Base-by-base conservation (phyloP, 2,797 vertebrate species). In the Coracias cyanogaster region DNA sequence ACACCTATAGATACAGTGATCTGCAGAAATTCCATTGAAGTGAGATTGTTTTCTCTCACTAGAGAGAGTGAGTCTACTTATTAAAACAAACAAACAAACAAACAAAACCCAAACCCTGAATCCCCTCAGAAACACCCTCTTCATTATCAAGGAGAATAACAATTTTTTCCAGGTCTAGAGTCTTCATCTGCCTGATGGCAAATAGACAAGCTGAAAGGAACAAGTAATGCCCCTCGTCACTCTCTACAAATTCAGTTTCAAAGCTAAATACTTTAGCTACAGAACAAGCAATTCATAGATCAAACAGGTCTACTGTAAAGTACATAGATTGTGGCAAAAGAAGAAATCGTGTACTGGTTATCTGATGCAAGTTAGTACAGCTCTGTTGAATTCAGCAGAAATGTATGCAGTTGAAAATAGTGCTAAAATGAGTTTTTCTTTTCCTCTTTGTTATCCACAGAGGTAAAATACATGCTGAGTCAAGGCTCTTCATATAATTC, bases 91-190 rank as follows among this genome's bases (percentile, higher is more conserved):
- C 37, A 29, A 66, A 18, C 37, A 29, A 61, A 49, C 18, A 6
- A 33, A 37, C 20, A 6, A 33, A 43, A 11, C 2, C 6, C 22
- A 18, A 13, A 15, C 31, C 22, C 4, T 20, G 25, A 35, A 24
- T 5, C 3, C 6, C 6, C 7, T 8, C 13, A 5, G 7, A 49
- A 51, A 10, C 3, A 9, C 7, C 3, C 2, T 51, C 15, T 73
- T 67, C 33, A 54, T 54, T 29, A 10, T 54, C 16, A 57, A 57
- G n/a, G n/a, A 57, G 31, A 33, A 7, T 21, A n/a, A 22, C 8
- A 21, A 69, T 94, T 86, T 15, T 76, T 72, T 76, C 37, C 72
- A 57, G 6, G 15, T 65, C 33, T 71, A 41, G 22, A 71, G 17
- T 57, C 20, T 90, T 78, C 41, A 31, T 49, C 11, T 7, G 3